Conservation (phyloP, 2,797 vertebrate species). For the Geotrypetes seraphini region DNA sequence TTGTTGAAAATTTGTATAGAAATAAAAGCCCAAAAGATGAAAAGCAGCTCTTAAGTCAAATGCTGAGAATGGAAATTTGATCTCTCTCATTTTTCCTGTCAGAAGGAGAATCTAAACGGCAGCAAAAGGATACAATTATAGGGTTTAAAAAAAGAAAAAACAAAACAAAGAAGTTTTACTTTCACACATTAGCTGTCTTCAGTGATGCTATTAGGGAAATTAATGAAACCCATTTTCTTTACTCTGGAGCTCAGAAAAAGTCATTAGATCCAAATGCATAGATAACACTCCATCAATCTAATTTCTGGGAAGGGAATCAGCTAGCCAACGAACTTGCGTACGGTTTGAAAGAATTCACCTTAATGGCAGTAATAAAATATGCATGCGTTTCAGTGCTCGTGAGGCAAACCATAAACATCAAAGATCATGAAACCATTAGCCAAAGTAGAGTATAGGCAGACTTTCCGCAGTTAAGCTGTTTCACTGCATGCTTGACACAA, state of each 20-base stretch:
- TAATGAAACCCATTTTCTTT: conserved; percentile 48
- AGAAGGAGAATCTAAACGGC: conserved; percentile 25
- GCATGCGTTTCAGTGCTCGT: conserved; percentile 38
- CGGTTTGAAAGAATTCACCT: conserved; percentile 35
- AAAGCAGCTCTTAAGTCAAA: conserved; percentile 23
- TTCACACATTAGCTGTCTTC: conserved; percentile 30
- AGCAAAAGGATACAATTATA: conserved; percentile 38
- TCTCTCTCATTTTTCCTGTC: conserved; percentile 22
- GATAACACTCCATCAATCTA: conserved; percentile 45
- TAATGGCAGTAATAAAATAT: conserved; percentile 38
- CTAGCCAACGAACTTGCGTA: conserved; percentile 33
- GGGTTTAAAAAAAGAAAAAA: conserved; percentile 46
- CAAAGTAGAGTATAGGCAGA: conserved; percentile 27
- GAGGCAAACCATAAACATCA: conserved; percentile 45
- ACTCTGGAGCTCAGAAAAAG: conserved; percentile 37
- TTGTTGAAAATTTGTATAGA: conserved; percentile 25
- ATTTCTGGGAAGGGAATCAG: conserved; percentile 42
- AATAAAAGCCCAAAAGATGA: conserved; percentile 25
- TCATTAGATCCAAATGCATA: conserved; percentile 45
- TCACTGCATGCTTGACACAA: no score
- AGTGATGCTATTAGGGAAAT: conserved; percentile 47
- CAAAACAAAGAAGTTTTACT: conserved; percentile 40
- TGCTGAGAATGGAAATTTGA: conserved; percentile 21
- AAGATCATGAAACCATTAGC: conserved; percentile 34
- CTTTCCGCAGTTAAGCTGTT: no score